Evolutionary conservation across 2,888 invertebrate species (phyloP).

Genomic region (Gortyna flavago): DNA sequence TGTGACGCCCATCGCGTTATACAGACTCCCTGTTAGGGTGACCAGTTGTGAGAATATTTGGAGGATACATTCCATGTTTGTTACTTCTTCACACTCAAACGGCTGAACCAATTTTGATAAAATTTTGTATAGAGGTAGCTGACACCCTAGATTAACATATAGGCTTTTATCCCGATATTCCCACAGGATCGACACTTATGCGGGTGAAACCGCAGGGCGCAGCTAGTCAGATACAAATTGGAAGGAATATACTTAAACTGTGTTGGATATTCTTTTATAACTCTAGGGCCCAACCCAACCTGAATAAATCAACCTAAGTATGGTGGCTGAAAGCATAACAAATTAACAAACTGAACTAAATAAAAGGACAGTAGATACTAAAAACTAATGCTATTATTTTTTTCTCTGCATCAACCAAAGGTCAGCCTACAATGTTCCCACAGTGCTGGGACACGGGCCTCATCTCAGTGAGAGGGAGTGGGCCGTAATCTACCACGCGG

Average conservation of each 20-base stretch:
- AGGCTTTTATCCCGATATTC: too few relatives aligned
- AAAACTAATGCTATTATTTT: background rate
- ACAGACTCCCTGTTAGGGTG: constrained; percentile 80
- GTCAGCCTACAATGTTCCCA: background rate
- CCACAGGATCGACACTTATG: too few relatives aligned
- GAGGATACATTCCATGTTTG: too few relatives aligned
- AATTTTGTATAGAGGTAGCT: too few relatives aligned
- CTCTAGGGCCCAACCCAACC: too few relatives aligned
- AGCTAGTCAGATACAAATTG: too few relatives aligned
- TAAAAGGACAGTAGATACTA: background rate
- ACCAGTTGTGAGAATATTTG: constrained; percentile 65
- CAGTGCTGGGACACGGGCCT: background rate
- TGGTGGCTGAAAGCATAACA: background rate
- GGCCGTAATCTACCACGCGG: background rate
- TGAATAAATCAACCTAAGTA: background rate
- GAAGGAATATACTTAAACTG: background rate
- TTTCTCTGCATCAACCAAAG: background rate
- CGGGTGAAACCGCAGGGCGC: too few relatives aligned
- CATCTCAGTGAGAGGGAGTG: background rate
- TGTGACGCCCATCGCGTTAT: constrained; percentile 85
- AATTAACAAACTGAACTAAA: too few relatives aligned
- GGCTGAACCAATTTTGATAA: too few relatives aligned
- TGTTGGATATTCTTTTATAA: too few relatives aligned
- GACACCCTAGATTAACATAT: too few relatives aligned
- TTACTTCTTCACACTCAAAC: too few relatives aligned